Conservation (phyloP, 2,797 vertebrate genomes). For the Artibeus lituratus region DNA sequence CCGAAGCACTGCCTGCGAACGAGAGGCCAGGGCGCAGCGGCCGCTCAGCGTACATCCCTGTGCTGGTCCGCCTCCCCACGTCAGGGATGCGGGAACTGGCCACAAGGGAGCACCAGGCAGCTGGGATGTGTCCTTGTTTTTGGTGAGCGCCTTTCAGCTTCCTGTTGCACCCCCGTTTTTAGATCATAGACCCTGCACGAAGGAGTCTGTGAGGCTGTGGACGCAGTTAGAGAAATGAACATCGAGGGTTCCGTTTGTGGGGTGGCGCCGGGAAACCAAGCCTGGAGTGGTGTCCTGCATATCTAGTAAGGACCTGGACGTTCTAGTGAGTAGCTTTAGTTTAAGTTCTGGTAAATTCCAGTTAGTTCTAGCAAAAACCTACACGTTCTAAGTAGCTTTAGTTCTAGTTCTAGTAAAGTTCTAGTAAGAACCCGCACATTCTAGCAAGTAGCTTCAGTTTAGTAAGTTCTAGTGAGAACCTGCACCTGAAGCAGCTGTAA, state of each 20-base stretch:
- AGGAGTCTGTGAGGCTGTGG: neutral
- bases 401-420: too few species aligned
- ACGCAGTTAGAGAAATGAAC: neutral
- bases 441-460: too few species aligned
- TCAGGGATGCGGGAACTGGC: accelerated
- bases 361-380: neutral
- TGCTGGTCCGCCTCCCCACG: accelerated
- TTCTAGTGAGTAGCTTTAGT: too few species aligned
- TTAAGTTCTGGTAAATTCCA: too few species aligned
- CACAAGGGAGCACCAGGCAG: neutral
- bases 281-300: too few species aligned
- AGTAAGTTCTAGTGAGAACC: too few species aligned
- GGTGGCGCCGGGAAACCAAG: neutral
- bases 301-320: too few species aligned
- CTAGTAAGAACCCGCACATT: too few species aligned
- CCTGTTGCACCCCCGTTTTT: neutral
- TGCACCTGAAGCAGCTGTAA: too few species aligned
- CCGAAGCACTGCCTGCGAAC: conserved; percentile 95
- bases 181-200: neutral
- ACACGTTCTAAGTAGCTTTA: neutral
- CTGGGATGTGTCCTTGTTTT: neutral
- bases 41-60: too few species aligned
- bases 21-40: neutral
- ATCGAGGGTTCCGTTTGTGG: neutral
- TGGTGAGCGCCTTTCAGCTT: neutral